Base-by-base conservation (phyloP, 2,888 invertebrate species). In the Poecilus cupreus region DNA sequence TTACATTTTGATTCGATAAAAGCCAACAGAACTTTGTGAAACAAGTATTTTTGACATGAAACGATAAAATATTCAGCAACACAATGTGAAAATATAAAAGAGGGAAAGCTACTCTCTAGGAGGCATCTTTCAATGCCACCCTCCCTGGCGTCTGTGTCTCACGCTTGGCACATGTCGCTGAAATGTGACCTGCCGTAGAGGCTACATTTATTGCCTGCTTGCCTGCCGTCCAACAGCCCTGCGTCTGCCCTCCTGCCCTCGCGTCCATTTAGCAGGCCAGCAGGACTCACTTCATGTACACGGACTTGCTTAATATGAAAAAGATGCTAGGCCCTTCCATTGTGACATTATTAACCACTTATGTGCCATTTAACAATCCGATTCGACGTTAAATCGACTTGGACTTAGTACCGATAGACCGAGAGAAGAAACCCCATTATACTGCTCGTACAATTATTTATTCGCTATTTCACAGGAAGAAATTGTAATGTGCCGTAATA, bases 11-110 rank as follows among this genome's bases (percentile, higher is more conserved):
- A 60, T 54, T 20, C 11, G 8, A 54, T 13, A 13, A 11, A 60
- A 11, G 13, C 22, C 24, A 4, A 32, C 18, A 32, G 22, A 68
- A 37, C 32, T 68, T 68, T 16, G 16, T 39, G 64, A 13, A 68
- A 68, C 64, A 37, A 20, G 39, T 68, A 37, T 68, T 68, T 37
- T 68, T 37, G 37, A 68, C 64, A 60, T 37, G 32, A 10, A 32
- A 68, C 16, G 16, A 68, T 68, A 68, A 68, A 68, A 68, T 68
- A 68, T 68, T 68, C 64, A 68, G 16, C 64, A 37, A 68, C 18
- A 75, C 49, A 49, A 51, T 75, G 51, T 32, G 51, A 37, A 75
- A 75, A 75, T 75, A 75, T 75, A 75, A 74, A 74, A 75, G 32
- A 49, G 54, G 75, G 32, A 75, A 75, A 75, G 75, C 51, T 18